phyloP scores from a whole-genome alignment of 2,888 invertebrate genomes.

The Caenorhabditis virilis region DNA sequence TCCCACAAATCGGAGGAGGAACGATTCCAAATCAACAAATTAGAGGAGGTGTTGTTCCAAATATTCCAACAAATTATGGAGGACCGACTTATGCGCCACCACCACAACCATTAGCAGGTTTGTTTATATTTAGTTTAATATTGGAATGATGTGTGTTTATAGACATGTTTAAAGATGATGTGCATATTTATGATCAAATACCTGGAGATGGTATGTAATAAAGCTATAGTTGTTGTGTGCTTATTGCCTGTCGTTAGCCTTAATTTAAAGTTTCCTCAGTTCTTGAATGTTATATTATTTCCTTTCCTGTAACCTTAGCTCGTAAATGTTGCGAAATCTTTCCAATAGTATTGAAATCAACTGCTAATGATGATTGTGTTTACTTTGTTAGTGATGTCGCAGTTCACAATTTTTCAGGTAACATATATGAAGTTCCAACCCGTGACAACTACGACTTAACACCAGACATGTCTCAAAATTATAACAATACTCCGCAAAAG shows the following conservation, averaged over 20 bases:
- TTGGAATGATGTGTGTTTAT: not conserved
- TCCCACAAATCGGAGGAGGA: not conserved
- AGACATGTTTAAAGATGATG: slow-evolving; percentile 33
- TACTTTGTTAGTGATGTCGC: too few species aligned
- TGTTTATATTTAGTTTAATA: too few species aligned
- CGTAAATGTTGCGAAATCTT: not conserved
- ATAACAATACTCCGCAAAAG: too few species aligned
- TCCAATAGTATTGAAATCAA: not conserved
- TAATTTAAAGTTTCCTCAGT: not conserved
- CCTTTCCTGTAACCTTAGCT: not conserved
- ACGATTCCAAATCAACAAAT: not conserved
- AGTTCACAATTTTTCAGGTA: slow-evolving; percentile 27
- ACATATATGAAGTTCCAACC: slow-evolving; percentile 47
- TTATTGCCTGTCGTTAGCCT: not conserved
- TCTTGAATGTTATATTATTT: slow-evolving; percentile 1
- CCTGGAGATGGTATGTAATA: slow-evolving; percentile 35
- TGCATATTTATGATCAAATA: slow-evolving; percentile 42
- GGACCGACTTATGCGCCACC: too few species aligned
- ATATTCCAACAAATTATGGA: not conserved
- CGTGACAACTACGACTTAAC: slow-evolving; percentile 50
- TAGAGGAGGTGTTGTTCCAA: not conserved
- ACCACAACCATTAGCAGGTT: too few species aligned
- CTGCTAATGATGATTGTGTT: too few species aligned
- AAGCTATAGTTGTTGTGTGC: not conserved
- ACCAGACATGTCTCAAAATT: slow-evolving; percentile 19